Base-by-base conservation (phyloP, 2,113 vertebrate species). In the Syngnathus floridae region DNA sequence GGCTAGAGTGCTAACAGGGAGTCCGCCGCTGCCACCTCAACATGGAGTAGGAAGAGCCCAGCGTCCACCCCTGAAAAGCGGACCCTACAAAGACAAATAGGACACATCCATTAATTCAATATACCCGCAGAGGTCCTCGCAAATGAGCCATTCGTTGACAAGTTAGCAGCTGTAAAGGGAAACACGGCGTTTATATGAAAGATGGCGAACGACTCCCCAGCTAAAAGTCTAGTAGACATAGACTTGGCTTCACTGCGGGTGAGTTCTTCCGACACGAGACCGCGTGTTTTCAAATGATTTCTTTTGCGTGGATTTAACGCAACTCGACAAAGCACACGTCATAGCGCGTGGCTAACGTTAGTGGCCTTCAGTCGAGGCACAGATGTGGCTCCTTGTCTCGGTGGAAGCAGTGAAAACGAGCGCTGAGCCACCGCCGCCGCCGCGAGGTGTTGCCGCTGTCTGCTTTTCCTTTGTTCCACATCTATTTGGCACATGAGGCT, bases 161-260 rank as follows among this genome's bases (percentile, higher is more conserved):
- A 63, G 70, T 60, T 12, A 19, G 21, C 10, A 5, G 56, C 43
- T 76, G 54, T 58, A 9, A 71, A 69, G 78, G 63, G 67, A 83
- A 75, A 70, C 69, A 72, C 81, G 65, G 83, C 76, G 77, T 84
- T 84, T 78, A 77, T 84, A 84, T 73, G 86, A 93, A 93, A 90
- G 84, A 97, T 97, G 95, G 95, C 95, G 93, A 98, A 97, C 93
- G 95, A 97, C 86, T 97, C 95, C 85, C 95, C 95, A 60, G 95
- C 95, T 72, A 97, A 98, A 92, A 98, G 95, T 90, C 94, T 98
- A 73, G 95, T 95, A 89, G 95, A 98, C 82, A 98, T 96, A 88
- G 95, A 98, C 88, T 93, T 97, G 75, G 94, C 95, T 78, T 94
- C 95, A 67, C 80, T 98, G 92, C 92, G 95, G 93, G 95, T 97